Evolutionary conservation across 2,113 vertebrate genomes (phyloP), one percentile per base, ranked within the genome.

Genomic region (Pionites leucogaster): DNA sequence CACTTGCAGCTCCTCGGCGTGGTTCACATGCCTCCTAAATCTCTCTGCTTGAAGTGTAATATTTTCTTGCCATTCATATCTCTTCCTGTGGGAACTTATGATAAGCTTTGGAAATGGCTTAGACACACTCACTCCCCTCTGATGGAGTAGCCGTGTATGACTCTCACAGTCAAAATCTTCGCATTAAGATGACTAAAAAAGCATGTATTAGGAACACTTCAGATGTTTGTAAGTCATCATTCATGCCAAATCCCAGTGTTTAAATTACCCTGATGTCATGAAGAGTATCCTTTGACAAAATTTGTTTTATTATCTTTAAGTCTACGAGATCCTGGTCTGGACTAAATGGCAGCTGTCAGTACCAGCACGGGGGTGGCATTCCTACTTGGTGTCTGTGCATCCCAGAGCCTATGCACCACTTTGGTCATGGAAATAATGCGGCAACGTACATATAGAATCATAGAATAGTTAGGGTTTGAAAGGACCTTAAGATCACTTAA

Each of bases 21-120:
- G 91, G 72, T 52, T 94, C 92, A 39, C 46, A 19, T 44, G 65
- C 80, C 69, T 93, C 60, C 72, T 86, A 83, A 96, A 93, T 81
- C 90, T 93, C 92, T 50, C 62, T 52, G 69, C 88, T 64, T 81
- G 55, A 79, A 90, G 72, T 60, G 88, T 68, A 90, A 78, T 82
- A 37, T 92, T 90, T 82, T 79, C 24, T 5, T 94, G 88, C 86
- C 72, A 52, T 71, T 94, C 88, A 64, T 24, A 33, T 60, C 92
- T 84, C 88, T 44, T 83, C 82, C 93, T 78, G 15, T 75, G 92
- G 90, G 90, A 96, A 68, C 68, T 92, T 28, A 7, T 1, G 82
- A 85, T 85, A 70, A 79, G 91, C 93, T 91, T 65, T 52, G 81
- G 62, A 20, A 89, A 92, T 1, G 10, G 78, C 84, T 95, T 88